Base-by-base conservation (phyloP, 2,113 vertebrate species). In the Penelope pileata region DNA sequence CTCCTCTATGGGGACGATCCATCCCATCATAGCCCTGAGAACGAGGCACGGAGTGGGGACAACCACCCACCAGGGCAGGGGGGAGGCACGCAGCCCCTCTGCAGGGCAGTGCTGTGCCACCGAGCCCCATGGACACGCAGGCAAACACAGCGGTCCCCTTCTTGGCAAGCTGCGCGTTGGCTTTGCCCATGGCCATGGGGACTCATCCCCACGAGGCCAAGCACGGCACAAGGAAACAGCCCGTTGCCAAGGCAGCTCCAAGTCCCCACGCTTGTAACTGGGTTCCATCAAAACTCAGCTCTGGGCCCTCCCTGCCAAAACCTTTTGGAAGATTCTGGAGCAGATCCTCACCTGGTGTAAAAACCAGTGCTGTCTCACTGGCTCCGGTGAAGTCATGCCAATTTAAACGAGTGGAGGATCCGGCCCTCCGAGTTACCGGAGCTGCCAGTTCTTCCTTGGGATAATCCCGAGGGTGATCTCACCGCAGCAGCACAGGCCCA, bases 331-430 rank as follows among this genome's bases (percentile, higher is more conserved):
- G 79, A 36, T 74, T 80, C 73, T 9, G 59, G 51, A 42, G 54
- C 85, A 88, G 64, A 73, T 90, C 75, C 60, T 96, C 76, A 69
- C 68, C 76, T 51, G 79, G 56, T 81, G 24, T 88, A 95, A 96
- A n/a, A 91, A 88, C 83, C 88, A 86, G 83, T 1, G 43, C 72
- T 72, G 91, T 95, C 95, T 91, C 82, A 0, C 80, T 86, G 85
- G 88, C 94, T 96, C 78, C 94, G 81, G 76, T 91, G 93, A 96
- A 96, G 91, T 95, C 90, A 93, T 93, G 93, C 95, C 96, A 96
- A 96, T 86, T 96, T 86, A 88, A 74, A 91, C 24, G 68, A 93
- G 79, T 90, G 63, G 93, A 94, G 91, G 88, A 97, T 95, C 96
- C 80, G 2, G 95, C 96, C 93, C 90, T 95, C 96, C 90, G 77